Base-by-base conservation (phyloP, 2,888 invertebrate genomes). In the Apoda limacodes region DNA sequence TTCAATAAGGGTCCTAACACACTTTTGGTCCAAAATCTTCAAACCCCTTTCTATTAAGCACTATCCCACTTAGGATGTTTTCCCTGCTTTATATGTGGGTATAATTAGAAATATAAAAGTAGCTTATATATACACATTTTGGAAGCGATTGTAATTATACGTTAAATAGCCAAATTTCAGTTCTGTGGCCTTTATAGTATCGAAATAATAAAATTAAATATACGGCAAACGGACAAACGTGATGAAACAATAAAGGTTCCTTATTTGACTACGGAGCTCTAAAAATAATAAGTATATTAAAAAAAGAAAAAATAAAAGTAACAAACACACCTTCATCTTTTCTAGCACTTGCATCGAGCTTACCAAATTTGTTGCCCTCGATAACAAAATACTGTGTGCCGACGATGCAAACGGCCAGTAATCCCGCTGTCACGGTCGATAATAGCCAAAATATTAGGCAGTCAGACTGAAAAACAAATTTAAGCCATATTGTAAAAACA, bases 371-470 rank as follows among this genome's bases (percentile, higher is more conserved):
- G 51, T 71, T 81, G 31, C 87, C 87, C 58, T 88, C 88, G 38
- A 83, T 75, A 30, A 87, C 82, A 61, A 88, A 88, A 61, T 88
- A 87, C 45, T 84, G 84, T 62, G 86, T 85, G 36, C 88, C 86
- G 43, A 85, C 68, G 45, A 85, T 69, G 63, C 86, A 86, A 31
- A 88, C 84, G 1, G 83, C 81, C 13, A 86, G 67, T 31, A 88
- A 63, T 2, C 86, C 87, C 2, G 83, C 72, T 3, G 88, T 87
- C 28, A 88, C 84, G 9, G 86, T 71, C n/a, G 88, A 86, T 34
- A 89, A 74, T 30, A 88, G 74, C 57, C 82, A 75, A 45, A 85
- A 84, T 54, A 88, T 85, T 28, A 88, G 64, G 39, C 86, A 71
- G 62, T 89, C 88, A 1, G 86, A 85, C 69, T 84, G 78, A 9